Evolutionary conservation across 2,888 invertebrate species (phyloP).

Genomic region (Laspeyria flexula): DNA sequence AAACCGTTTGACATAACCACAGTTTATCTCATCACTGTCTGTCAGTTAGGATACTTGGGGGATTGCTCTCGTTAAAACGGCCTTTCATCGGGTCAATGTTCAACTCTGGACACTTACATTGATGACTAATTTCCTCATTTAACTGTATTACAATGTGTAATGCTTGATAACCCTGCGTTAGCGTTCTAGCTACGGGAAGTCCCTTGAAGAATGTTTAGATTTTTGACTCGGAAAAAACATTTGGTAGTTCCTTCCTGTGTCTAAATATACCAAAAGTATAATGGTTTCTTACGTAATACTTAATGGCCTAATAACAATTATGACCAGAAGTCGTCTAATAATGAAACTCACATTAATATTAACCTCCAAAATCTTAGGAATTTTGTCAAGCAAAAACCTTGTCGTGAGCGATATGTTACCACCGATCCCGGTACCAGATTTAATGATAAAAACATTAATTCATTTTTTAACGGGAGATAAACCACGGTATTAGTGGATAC

Average conservation of each 20-base stretch:
- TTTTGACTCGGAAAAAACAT: slow-evolving; percentile 32
- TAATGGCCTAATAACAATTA: neutral
- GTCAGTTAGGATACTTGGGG: neutral
- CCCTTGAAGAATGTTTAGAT: slow-evolving; percentile 35
- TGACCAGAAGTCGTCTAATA: too few species aligned
- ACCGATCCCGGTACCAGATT: too few species aligned
- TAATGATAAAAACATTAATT: too few species aligned
- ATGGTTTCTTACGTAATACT: neutral
- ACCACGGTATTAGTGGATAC: too few species aligned
- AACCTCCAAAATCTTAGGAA: too few species aligned
- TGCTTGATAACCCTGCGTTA: slow-evolving; percentile 35
- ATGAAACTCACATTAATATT: too few species aligned
- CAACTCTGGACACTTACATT: neutral
- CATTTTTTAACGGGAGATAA: too few species aligned
- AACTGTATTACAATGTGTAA: neutral
- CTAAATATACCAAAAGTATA: slow-evolving; percentile 30
- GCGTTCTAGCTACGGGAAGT: slow-evolving; percentile 32
- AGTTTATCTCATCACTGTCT: neutral
- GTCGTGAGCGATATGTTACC: too few species aligned
- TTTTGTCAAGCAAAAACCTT: too few species aligned
- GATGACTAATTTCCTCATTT: slow-evolving; percentile 14
- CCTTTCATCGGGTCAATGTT: slow-evolving; percentile 9
- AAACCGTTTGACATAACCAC: too few species aligned
- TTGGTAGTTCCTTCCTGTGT: slow-evolving; percentile 36
- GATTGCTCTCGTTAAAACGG: neutral